Conservation (phyloP, 2,888 invertebrate species). For the Epirrita christyi region DNA sequence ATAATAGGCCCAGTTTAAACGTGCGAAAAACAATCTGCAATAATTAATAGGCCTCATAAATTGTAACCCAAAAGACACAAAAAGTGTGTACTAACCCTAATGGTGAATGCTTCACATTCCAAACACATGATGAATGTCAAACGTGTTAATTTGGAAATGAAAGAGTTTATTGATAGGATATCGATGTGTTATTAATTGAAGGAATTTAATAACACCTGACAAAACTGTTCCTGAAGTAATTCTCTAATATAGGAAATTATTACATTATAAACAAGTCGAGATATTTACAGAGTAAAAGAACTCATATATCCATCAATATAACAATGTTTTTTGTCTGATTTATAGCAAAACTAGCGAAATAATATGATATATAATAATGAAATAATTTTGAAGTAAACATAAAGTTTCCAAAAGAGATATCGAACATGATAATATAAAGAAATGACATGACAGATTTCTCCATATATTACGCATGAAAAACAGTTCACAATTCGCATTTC, state of each 20-base stretch:
- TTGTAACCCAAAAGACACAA: constrained; percentile 51
- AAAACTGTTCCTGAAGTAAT: too few species aligned
- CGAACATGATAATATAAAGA: constrained; percentile 39
- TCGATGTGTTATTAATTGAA: neutral
- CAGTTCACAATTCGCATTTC: constrained; percentile 60
- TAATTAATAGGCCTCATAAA: constrained; percentile 62
- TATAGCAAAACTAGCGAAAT: constrained; percentile 4
- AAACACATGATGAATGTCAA: constrained; percentile 35
- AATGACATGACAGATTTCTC: constrained; percentile 40
- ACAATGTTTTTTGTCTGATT: constrained; percentile 8
- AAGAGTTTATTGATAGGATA: neutral
- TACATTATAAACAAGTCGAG: neutral
- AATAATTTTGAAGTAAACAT: constrained; percentile 12
- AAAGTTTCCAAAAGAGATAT: constrained; percentile 50
- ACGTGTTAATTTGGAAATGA: constrained; percentile 56
- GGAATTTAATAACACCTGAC: too few species aligned
- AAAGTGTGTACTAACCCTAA: constrained; percentile 41
- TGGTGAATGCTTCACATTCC: constrained; percentile 39
- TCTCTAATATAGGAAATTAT: too few species aligned
- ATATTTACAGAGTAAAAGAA: too few species aligned
- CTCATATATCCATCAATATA: neutral
- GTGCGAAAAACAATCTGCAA: constrained; percentile 40
- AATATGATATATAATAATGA: constrained; percentile 2
- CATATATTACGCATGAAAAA: constrained; percentile 52
- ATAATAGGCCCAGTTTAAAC: constrained; percentile 36